Evolutionary conservation across 2,113 vertebrate genomes (phyloP).

Genomic region (Monarcha castaneiventris): DNA sequence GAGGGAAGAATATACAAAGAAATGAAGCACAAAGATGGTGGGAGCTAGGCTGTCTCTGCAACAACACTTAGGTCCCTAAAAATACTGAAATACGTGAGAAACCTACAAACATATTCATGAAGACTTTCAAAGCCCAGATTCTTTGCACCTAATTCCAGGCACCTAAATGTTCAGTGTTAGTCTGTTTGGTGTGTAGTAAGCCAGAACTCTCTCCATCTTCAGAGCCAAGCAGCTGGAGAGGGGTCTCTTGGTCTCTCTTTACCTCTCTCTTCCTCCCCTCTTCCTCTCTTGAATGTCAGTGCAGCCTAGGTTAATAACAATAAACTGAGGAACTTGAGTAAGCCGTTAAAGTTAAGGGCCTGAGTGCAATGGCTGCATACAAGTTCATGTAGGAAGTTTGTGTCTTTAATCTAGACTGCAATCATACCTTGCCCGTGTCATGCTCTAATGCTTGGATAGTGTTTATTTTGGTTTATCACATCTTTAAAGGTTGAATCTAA

Average conservation of each 20-base stretch:
- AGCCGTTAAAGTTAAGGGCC: background rate
- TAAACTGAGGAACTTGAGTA: background rate
- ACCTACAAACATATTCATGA: background rate
- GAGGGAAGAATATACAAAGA: background rate
- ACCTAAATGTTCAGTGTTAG: background rate
- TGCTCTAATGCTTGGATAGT: background rate
- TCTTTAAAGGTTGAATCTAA: background rate
- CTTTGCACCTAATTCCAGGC: background rate
- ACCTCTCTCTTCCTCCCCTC: background rate
- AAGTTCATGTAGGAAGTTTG: background rate
- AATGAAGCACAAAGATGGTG: background rate
- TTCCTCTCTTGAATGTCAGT: background rate
- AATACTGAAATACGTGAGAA: rapidly evolving
- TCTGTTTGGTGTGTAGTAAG: background rate
- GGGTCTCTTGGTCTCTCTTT: background rate
- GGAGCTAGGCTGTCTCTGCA: background rate
- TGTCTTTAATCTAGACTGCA: background rate
- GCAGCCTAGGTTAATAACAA: background rate
- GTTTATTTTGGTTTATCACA: background rate
- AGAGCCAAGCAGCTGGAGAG: background rate
- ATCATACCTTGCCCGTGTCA: background rate
- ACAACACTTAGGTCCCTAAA: background rate
- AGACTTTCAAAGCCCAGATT: background rate
- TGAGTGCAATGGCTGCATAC: background rate
- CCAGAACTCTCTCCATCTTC: background rate